Base-by-base conservation (phyloP, 1,140 invertebrate species). In the Drosophila persimilis region DNA sequence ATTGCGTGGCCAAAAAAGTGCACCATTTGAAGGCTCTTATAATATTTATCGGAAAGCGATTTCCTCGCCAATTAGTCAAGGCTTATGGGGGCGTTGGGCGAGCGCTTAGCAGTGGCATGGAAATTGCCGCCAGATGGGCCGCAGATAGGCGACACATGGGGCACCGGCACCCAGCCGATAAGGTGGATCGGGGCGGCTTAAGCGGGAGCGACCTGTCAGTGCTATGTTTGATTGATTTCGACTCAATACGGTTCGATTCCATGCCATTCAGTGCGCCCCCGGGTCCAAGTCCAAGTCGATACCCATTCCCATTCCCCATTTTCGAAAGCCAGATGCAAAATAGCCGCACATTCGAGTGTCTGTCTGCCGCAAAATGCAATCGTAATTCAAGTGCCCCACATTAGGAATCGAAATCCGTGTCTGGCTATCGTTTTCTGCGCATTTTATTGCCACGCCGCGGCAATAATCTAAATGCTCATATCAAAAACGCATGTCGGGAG, bases 61-160 rank as follows among this genome's bases (percentile, higher is more conserved):
- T 81, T 77, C 51, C 73, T 88, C 67, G 83, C 58, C 83, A 85
- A 85, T 85, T 88, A 86, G 83, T 85, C 78, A 81, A 71, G 85
- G 81, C 81, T 85, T 83, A 74, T 81, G 73, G 56, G 50, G 50
- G 72, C 72, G 62, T 72, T 73, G 72, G 57, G 59, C 71, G 66
- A 52, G 71, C 6, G 77, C 80, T 84, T 77, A 86, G 57, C 66
- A 26, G 45, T 7, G 56, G 17, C 26, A 56, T 43, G 47, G 56
- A 62, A 76, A 84, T 80, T 77, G 54, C 73, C 65, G 73, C 77
- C 80, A 84, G 81, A 84, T 84, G 80, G 78, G 76, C 58, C 22
- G 56, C n/a, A 62, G 77, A 77, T 85, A 79, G 54, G 70, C 70
- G 50, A 72, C 70, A 77, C 75, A 66, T 53, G 69, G 20, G 46